phyloP scores from a whole-genome alignment of 1,140 invertebrate genomes.

The Physella acuta region DNA sequence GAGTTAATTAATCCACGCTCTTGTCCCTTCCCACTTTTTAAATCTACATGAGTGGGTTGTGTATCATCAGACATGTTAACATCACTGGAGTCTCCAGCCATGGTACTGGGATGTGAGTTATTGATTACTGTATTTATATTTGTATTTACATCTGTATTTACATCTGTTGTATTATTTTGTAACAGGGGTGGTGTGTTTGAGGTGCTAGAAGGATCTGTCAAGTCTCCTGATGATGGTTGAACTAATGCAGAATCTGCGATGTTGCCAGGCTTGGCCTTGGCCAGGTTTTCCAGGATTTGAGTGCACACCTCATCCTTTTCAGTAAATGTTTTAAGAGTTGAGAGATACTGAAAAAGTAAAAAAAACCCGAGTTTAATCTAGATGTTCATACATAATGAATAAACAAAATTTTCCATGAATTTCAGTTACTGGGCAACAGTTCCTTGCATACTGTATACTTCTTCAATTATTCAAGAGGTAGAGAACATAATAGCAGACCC shows the following conservation, averaged over 20 bases:
- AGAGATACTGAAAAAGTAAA: conserved; percentile 43
- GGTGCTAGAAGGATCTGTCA: too few relatives aligned
- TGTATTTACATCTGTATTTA: neutral
- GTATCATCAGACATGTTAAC: neutral
- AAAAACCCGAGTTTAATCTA: too few relatives aligned
- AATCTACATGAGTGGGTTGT: too few relatives aligned
- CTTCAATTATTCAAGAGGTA: too few relatives aligned
- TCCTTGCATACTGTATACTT: too few relatives aligned
- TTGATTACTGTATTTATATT: neutral
- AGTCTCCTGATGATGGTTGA: too few relatives aligned
- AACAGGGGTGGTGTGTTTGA: neutral
- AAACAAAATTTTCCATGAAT: too few relatives aligned
- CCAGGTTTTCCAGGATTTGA: conserved; percentile 33
- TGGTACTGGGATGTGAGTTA: neutral
- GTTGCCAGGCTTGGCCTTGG: neutral
- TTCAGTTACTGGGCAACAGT: too few relatives aligned
- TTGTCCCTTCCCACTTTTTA: neutral
- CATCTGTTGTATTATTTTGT: neutral
- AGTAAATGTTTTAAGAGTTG: conserved; percentile 25
- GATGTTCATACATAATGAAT: too few relatives aligned
- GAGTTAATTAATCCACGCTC: too few relatives aligned
- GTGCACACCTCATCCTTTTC: conserved; percentile 41
- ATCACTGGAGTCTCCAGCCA: neutral
- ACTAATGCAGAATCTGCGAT: neutral
- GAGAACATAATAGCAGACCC: too few relatives aligned